Percentiles rank a stretch among this genome's conserved stretches.
Evolutionary conservation across 2,113 vertebrate genomes (phyloP).

Genomic region (Grantiella picta): DNA sequence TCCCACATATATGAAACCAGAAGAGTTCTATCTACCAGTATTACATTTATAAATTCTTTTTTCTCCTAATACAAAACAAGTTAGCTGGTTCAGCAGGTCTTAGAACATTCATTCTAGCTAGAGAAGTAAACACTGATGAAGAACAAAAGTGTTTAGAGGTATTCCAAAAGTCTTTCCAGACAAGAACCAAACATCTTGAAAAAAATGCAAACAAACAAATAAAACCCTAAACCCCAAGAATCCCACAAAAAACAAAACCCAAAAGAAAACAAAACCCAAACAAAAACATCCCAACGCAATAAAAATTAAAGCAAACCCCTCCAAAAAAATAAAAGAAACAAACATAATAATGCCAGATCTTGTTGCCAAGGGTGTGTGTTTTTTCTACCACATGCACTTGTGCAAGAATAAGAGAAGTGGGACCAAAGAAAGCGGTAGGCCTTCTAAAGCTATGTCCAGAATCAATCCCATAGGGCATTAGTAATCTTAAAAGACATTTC

Average conservation of each 20-base stretch:
- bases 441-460: neutral
- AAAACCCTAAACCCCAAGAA: neutral
- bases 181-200: neutral
- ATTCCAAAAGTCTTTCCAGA: neutral
- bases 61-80: neutral
- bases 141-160: neutral
- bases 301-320: neutral
- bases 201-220: neutral
- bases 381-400: neutral
- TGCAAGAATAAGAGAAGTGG: neutral
- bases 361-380: neutral
- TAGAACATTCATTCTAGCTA: neutral
- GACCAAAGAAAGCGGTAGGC: neutral
- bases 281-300: neutral
- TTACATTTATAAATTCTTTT: neutral
- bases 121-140: neutral
- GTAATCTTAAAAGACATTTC: neutral
- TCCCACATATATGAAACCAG: neutral
- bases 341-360: neutral
- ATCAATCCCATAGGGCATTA: neutral
- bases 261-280: neutral
- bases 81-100: neutral
- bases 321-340: neutral
- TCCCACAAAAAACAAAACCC: neutral
- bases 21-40: neutral